Conservation (phyloP, 2,888 invertebrate genomes). For the Amiota minor region DNA sequence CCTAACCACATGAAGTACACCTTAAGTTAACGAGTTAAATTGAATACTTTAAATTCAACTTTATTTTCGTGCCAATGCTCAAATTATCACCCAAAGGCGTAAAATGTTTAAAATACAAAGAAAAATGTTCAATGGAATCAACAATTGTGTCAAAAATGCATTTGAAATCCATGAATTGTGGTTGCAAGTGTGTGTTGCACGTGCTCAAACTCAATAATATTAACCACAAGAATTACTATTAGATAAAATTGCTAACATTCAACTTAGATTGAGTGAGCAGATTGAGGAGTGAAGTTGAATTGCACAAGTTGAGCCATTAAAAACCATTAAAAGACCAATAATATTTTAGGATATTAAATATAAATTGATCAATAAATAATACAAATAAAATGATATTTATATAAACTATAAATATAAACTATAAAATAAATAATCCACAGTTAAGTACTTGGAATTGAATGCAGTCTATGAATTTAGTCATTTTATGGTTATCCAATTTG, state of each 20-base stretch:
- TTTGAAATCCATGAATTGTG: neutral
- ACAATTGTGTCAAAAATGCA: slow-evolving; percentile 21
- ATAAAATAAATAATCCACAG: too few species aligned
- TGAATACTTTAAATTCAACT: neutral
- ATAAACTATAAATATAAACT: too few species aligned
- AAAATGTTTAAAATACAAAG: neutral
- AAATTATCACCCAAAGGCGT: neutral
- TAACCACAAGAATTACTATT: neutral
- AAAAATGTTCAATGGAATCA: neutral
- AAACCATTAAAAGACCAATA: neutral
- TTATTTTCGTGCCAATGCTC: slow-evolving; percentile 4
- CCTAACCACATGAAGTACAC: slow-evolving; percentile 29
- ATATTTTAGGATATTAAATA: neutral
- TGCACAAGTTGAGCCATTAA: neutral
- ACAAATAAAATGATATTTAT: too few species aligned
- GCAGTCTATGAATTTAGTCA: too few species aligned
- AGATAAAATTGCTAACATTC: too few species aligned
- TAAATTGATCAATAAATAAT: neutral
- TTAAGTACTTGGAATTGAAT: too few species aligned
- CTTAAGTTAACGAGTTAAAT: too few species aligned
- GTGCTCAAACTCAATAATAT: slow-evolving; percentile 12
- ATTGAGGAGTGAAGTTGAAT: neutral
- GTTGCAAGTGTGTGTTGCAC: slow-evolving; percentile 16
- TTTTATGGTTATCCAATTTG: too few species aligned
- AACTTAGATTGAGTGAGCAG: too few species aligned